Evolutionary conservation across 2,888 invertebrate species (phyloP).

Genomic region (Minunthozetes semirufus): DNA sequence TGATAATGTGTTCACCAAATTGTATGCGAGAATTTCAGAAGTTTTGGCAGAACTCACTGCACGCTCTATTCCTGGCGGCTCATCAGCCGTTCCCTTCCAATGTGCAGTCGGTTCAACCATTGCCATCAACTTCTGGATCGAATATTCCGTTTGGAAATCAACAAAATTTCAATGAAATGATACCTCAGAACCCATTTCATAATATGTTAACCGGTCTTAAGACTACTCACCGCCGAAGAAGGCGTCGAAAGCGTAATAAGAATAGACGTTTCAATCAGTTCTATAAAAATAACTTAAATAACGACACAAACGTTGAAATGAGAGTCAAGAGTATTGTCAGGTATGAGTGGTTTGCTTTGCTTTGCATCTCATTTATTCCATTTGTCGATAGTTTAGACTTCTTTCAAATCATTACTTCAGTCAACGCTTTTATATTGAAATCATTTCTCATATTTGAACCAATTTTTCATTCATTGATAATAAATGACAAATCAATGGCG

Average conservation of each 20-base stretch:
- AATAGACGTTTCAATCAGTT: neutral
- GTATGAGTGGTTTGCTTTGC: neutral
- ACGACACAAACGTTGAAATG: neutral
- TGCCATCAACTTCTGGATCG: neutral
- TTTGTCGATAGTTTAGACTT: neutral
- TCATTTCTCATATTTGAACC: constrained; percentile 4
- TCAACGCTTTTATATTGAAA: neutral
- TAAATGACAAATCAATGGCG: neutral
- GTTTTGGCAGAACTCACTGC: constrained; percentile 33
- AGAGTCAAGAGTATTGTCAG: constrained; percentile 8
- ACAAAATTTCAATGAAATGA: neutral
- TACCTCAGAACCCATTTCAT: neutral
- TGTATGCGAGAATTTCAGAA: constrained; percentile 25
- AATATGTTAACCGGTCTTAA: neutral
- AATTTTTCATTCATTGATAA: constrained; percentile 2
- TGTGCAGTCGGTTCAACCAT: neutral
- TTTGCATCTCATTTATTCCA: neutral
- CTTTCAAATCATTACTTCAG: neutral
- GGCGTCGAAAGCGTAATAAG: constrained; percentile 4
- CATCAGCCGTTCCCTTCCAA: neutral
- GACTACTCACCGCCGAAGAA: constrained; percentile 1
- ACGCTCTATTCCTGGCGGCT: constrained; percentile 23
- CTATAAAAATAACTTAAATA: neutral
- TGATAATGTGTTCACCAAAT: constrained; percentile 7
- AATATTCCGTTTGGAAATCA: neutral